phyloP scores from a whole-genome alignment of 2,888 invertebrate species.

The Lasiommata megera region DNA sequence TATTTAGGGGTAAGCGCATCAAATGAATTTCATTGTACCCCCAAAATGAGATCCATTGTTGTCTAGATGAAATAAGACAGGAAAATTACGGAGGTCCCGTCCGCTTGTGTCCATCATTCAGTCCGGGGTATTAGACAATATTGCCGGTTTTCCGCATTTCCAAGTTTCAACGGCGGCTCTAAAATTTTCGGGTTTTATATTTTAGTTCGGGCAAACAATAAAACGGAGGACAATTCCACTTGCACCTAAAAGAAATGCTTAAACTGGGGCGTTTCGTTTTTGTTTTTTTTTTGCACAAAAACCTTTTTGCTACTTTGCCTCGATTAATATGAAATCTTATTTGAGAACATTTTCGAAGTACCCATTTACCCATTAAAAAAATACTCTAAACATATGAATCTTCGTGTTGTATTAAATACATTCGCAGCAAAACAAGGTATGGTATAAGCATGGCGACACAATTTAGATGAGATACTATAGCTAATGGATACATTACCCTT shows the following conservation, averaged over 20 bases:
- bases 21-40: slow-evolving; percentile 72
- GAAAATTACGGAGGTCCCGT: slow-evolving; percentile 67
- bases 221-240: slow-evolving; percentile 12
- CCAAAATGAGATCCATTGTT: slow-evolving; percentile 74
- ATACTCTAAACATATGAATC: no score
- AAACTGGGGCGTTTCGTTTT: slow-evolving; percentile 4
- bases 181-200: slow-evolving; percentile 22
- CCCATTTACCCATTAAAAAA: no score
- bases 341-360: no score
- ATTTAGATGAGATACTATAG: no score
- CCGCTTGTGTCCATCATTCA: slow-evolving; percentile 62
- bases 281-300: neutral
- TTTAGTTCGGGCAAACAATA: slow-evolving; percentile 10
- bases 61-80: slow-evolving; percentile 70
- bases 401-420: no score
- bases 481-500: no score
- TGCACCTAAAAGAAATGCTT: slow-evolving; percentile 12
- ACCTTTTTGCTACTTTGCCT: slow-evolving; percentile 1
- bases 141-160: slow-evolving; percentile 49
- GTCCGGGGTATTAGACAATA: slow-evolving; percentile 58
- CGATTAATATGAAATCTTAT: neutral
- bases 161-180: slow-evolving; percentile 7
- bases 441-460: no score
- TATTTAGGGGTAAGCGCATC: slow-evolving; percentile 65
- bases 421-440: no score